These are phyloP conservation scores for Poecilobothrus nobilitatus DNA, from an alignment of 2,888 invertebrate genomes.

Conservation along the genomic window DNA sequence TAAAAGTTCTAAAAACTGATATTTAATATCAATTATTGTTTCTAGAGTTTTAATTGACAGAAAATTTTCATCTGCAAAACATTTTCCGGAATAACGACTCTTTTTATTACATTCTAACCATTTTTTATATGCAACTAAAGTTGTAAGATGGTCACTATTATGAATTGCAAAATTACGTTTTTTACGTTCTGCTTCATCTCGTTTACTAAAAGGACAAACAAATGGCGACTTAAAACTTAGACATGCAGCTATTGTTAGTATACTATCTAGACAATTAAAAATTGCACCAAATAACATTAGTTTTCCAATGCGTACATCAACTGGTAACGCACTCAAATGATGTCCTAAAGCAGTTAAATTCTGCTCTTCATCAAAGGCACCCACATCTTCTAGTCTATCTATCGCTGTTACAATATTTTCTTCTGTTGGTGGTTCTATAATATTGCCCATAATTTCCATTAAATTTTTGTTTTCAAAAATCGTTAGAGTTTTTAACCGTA, in stretches of 20 bases:
- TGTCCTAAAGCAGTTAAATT: conserved; percentile 77
- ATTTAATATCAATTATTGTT: conserved; percentile 80
- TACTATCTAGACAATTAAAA: conserved; percentile 83
- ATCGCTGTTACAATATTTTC: conserved; percentile 62
- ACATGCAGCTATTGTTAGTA: conserved; percentile 81
- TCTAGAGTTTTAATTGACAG: conserved; percentile 72
- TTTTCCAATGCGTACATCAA: conserved; percentile 87
- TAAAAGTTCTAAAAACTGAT: conserved; percentile 65
- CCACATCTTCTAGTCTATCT: conserved; percentile 62
- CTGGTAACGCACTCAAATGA: conserved; percentile 79
- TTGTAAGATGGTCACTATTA: conserved; percentile 83
- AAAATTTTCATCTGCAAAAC: conserved; percentile 76
- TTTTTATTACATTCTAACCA: conserved; percentile 65
- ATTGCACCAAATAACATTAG: conserved; percentile 86
- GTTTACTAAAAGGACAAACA: conserved; percentile 62
- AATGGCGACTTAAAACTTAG: conserved; percentile 74
- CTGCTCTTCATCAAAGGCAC: conserved; percentile 66
- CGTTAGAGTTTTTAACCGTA: conserved; percentile 63
- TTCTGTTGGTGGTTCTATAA: conserved; percentile 63
- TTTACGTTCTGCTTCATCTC: conserved; percentile 60
- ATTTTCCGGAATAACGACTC: conserved; percentile 61
- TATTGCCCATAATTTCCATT: conserved; percentile 37
- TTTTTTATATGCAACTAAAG: conserved; percentile 76
- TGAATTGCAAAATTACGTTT: conserved; percentile 67
- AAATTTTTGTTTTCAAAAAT: conserved; percentile 35